Evolutionary conservation across 2,797 vertebrate genomes (phyloP), one percentile per base, ranked within the genome.

Genomic region (Rhinichthys osculus): DNA sequence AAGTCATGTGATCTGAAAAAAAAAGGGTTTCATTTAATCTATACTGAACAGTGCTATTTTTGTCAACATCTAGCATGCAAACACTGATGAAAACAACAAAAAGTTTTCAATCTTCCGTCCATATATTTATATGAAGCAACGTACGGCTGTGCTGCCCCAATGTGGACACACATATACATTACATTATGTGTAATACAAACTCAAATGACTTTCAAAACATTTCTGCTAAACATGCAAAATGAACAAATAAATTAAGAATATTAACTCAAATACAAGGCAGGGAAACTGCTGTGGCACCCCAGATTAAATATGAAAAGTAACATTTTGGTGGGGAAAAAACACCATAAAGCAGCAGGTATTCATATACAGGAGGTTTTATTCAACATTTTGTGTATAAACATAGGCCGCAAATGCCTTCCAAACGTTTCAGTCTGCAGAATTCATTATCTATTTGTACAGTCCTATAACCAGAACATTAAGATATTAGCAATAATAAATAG

Each of bases 311-410:
- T 74, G 42, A 7, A 30, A 7, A 64, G 27, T 30, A 64, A 30
- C 30, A 27, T 30, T 38, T 33, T 50, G 0, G 0, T 1, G 10
- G n/a, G 57, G n/a, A 6, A 33, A 21, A 73, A 10, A 35, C 27
- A 77, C 13, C n/a, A 67, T 5, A 30, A 83, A 81, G 42, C 71
- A 73, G n/a, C n/a, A 82, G 84, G 88, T 89, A 90, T 87, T 87
- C 93, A 94, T 95, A 95, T 96, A 96, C 94, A 94, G 94, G 94
- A 96, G 92, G 94, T 95, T 96, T 96, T 93, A 97, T 97, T 97
- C 94, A 95, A 95, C 94, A 95, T 95, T 93, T 93, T 95, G 95
- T 95, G 94, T 97, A 96, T 96, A 98, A 97, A 97, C 94, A 95
- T 93, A 95, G 96, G 94, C 95, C 94, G 94, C 93, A 96, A 97